Conservation (phyloP, 2,113 vertebrate genomes). For the Mobula birostris region DNA sequence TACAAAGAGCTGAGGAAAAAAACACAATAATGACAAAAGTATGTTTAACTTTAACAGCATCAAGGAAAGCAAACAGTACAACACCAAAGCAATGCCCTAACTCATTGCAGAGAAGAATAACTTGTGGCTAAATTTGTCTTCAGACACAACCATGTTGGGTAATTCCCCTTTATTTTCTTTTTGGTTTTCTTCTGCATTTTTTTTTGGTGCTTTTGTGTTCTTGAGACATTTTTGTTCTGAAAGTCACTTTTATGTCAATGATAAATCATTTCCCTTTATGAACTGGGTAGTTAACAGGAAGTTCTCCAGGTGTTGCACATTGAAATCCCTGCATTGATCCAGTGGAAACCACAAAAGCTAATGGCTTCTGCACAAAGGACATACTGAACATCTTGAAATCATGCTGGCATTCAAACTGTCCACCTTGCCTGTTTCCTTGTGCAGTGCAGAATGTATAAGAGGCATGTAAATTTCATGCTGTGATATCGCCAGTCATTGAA, state of each 20-base stretch:
- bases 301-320: neutral
- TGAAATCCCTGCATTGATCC: neutral
- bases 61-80: too few species aligned
- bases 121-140: neutral
- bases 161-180: neutral
- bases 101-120: too few species aligned
- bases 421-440: neutral
- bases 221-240: neutral
- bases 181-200: neutral
- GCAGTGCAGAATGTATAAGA: neutral
- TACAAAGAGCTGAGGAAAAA: too few species aligned
- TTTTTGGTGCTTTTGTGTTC: too few species aligned
- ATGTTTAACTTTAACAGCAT: too few species aligned
- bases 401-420: neutral
- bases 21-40: too few species aligned
- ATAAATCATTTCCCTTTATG: neutral
- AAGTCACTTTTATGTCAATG: neutral
- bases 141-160: neutral
- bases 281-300: neutral
- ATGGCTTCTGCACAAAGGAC: neutral
- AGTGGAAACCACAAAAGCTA: neutral
- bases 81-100: too few species aligned
- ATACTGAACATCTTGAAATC: neutral
- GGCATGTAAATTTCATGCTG: neutral
- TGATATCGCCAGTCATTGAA: neutral